phyloP scores from a whole-genome alignment of 2,888 invertebrate genomes.

The Drosophila neonasuta region DNA sequence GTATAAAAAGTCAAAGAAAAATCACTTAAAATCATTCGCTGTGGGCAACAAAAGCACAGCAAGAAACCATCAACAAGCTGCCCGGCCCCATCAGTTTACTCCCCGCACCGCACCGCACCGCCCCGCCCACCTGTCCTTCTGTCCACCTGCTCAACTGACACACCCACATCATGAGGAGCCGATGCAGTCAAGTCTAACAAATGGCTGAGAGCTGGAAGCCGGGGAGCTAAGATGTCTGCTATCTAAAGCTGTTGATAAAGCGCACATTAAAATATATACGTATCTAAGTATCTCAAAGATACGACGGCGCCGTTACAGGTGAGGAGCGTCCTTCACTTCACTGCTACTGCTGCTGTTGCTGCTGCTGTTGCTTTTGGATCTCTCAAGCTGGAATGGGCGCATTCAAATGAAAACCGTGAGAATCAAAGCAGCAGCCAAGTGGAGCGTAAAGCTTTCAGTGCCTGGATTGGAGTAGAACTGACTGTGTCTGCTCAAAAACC shows the following conservation, averaged over 20 bases:
- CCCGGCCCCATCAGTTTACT: slow-evolving; percentile 4
- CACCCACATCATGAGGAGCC: slow-evolving; percentile 42
- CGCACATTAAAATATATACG: slow-evolving; percentile 73
- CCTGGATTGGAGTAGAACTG: slow-evolving; percentile 45
- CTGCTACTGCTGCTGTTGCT: neutral
- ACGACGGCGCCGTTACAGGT: slow-evolving; percentile 45
- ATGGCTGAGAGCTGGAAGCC: slow-evolving; percentile 40
- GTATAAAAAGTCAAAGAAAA: slow-evolving; percentile 48
- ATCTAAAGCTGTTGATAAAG: slow-evolving; percentile 74
- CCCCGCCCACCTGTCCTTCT: slow-evolving; percentile 4
- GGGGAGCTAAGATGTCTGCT: slow-evolving; percentile 31
- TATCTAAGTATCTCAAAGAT: slow-evolving; percentile 72
- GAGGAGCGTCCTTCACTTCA: slow-evolving; percentile 41
- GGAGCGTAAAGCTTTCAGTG: slow-evolving; percentile 73
- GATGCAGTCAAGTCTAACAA: slow-evolving; percentile 60
- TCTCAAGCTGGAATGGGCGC: slow-evolving; percentile 39
- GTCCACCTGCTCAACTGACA: slow-evolving; percentile 27
- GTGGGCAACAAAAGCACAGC: slow-evolving; percentile 65
- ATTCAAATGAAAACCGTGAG: slow-evolving; percentile 76
- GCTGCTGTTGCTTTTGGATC: neutral
- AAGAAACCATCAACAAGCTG: slow-evolving; percentile 46
- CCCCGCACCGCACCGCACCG: neutral
- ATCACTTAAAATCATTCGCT: slow-evolving; percentile 59
- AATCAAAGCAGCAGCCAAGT: slow-evolving; percentile 74
- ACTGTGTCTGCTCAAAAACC: slow-evolving; percentile 47